Evolutionary conservation across 2,113 vertebrate genomes (phyloP), one percentile per base, ranked within the genome.

Genomic region (Galeopterus variegatus): DNA sequence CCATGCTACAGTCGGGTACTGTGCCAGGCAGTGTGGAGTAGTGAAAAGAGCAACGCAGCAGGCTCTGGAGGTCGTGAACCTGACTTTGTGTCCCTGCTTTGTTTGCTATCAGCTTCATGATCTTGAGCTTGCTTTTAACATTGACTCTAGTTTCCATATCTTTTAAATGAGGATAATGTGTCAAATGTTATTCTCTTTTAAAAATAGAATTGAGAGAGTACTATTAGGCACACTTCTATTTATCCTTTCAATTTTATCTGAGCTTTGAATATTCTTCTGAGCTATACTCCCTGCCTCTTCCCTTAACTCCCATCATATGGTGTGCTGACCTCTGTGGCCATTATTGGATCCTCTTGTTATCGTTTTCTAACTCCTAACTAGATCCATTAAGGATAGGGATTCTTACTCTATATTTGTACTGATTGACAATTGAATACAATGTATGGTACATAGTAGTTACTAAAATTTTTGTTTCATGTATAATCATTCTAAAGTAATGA

Each of bases 1-100:
- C 6, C 1, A 4, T 5, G 18, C 88, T 15, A 1, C 8, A 5
- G 24, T 21, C 62, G 19, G 45, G 36, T 8, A 17, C 5, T 5
- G 0, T 84, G 36, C 26, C n/a, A 31, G 13, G 36, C 13, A 31
- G 50, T 45, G 28, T 18, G 18, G 6, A 26, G 26, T n/a, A 31
- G 54, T 33, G 5, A 36, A 56, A 31, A 41, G 67, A 56, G 26
- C 15, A n/a, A n/a, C 11, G 17, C 3, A 21, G 41, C 5, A 6
- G 75, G 52, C 77, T 60, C 60, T 14, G 60, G 41, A 21, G 80
- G 26, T 36, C 26, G 1, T 1, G 13, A 62, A 26, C 17, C n/a
- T 52, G 31, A 9, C 18, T 54, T 48, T 21, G 6, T 3, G 3
- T 67, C 52, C 17, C 19, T 18, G 24, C 36, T 23, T 48, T 69